phyloP scores from a whole-genome alignment of 2,888 invertebrate genomes.

The Selenia dentaria region DNA sequence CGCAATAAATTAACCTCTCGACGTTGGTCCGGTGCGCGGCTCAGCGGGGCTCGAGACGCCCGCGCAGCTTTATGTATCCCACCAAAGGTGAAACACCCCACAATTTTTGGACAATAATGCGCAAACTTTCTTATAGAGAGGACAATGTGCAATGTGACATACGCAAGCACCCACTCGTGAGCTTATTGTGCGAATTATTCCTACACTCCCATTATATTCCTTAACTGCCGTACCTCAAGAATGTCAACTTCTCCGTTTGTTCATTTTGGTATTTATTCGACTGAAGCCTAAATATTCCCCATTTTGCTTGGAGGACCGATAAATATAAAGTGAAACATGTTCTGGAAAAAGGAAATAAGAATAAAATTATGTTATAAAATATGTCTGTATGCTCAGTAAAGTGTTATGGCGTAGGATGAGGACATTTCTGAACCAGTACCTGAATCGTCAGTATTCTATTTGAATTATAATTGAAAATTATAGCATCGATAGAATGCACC shows the following conservation, averaged over 20 bases:
- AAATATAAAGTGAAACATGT: slow-evolving; percentile 28
- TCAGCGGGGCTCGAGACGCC: slow-evolving; percentile 72
- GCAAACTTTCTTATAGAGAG: slow-evolving; percentile 45
- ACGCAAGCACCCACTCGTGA: slow-evolving; percentile 36
- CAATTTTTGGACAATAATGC: slow-evolving; percentile 64
- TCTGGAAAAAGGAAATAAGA: slow-evolving; percentile 22
- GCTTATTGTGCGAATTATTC: slow-evolving; percentile 34
- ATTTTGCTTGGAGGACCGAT: slow-evolving; percentile 24
- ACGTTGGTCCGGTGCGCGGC: slow-evolving; percentile 58
- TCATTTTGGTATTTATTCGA: slow-evolving; percentile 28
- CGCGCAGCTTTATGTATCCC: slow-evolving; percentile 54
- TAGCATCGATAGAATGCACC: slow-evolving; percentile 59
- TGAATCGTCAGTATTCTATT: slow-evolving; percentile 48
- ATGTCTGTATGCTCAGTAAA: slow-evolving; percentile 37
- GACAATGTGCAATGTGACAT: slow-evolving; percentile 43
- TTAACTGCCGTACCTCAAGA: slow-evolving; percentile 28
- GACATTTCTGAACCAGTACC: slow-evolving; percentile 46
- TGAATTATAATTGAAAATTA: slow-evolving; percentile 67
- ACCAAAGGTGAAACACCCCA: slow-evolving; percentile 69
- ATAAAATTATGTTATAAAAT: slow-evolving; percentile 33
- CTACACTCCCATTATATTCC: slow-evolving; percentile 36
- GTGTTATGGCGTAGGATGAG: slow-evolving; percentile 51
- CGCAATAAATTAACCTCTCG: slow-evolving; percentile 75
- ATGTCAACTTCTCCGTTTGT: slow-evolving; percentile 31
- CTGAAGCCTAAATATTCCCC: slow-evolving; percentile 28